A percentile compares a stretch with the other conserved stretches of the same genome.
These are phyloP conservation scores for Zapus hudsonius DNA, from an alignment of 2,113 vertebrate genomes.

Conservation along the genomic window DNA sequence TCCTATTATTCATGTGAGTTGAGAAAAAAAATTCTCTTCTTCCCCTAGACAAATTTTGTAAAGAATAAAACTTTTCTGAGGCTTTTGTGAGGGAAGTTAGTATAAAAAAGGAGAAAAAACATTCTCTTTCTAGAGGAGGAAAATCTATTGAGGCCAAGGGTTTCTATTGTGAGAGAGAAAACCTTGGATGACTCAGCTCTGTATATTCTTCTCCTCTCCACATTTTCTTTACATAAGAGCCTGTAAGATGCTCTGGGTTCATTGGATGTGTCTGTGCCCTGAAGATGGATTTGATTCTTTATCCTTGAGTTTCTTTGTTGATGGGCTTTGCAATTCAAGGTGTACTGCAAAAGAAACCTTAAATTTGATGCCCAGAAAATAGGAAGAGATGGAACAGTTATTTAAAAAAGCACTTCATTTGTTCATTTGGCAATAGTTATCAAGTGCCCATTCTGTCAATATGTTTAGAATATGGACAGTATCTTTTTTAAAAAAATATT, in stretches of 20 bases:
- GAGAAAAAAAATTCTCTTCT: not conserved
- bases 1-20: not conserved
- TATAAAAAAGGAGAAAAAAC: not conserved
- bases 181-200: not conserved
- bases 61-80: not conserved
- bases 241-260: not conserved
- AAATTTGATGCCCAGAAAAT: not conserved
- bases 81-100: not conserved
- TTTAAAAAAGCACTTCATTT: not conserved
- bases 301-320: not conserved
- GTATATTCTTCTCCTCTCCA: not conserved
- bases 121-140: not conserved
- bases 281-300: conserved; percentile 34
- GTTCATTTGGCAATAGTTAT: not conserved
- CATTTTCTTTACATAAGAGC: not conserved
- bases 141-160: not conserved
- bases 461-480: not conserved
- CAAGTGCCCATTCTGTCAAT: not conserved
- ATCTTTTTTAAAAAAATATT: no score
- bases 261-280: not conserved
- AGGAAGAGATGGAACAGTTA: conserved; percentile 2
- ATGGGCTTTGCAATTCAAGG: not conserved
- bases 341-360: not conserved
- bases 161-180: conserved; percentile 30
- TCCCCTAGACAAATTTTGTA: not conserved